Evolutionary conservation across 2,113 vertebrate species (phyloP), one percentile per base, ranked within the genome.

Genomic region (Eolophus roseicapilla): DNA sequence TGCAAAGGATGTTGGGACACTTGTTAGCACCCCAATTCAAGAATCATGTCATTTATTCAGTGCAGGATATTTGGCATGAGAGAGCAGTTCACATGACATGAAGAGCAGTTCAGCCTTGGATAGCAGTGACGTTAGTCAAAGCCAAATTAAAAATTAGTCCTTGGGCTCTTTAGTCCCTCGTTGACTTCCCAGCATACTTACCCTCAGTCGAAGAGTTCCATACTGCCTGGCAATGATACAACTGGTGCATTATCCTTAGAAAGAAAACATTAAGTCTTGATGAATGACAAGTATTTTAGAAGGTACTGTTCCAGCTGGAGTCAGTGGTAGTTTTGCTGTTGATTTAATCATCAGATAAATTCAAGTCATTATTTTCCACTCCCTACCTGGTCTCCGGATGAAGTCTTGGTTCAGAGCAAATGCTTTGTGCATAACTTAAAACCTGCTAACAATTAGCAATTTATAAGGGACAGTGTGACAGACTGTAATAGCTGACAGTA

Each of bases 41-140:
- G 79, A 82, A 33, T 67, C 28, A 7, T 0, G 0, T 28, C 37
- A 21, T 4, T 62, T n/a, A 12, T 63, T 82, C 31, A 29, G 13
- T 44, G 27, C 24, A 49, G 74, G 37, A 12, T 46, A 43, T 41
- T 73, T 3, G 3, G 10, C 39, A 5, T 33, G 18, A 50, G 13
- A 49, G 0, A 57, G 23, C 55, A 49, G 5, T 59, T 75, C 37
- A 59, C 12, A 4, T 55, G 64, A 17, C 29, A 27, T 69, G 64
- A 75, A 85, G 50, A 57, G 25, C 35, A 7, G 17, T 37, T 83
- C 35, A 73, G 25, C 37, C 8, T 21, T 41, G n/a, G 25, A 18
- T 59, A 31, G 18, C 2, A 0, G 39, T 46, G 53, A 25, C 0
- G 1, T 60, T 29, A 62, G 17, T 62, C 50, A 67, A 91, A 91